Evolutionary conservation across 92 coral and sea anemone species (phyloP), one percentile per base, ranked within the genome.

Genomic region (Palythoa grandis): DNA sequence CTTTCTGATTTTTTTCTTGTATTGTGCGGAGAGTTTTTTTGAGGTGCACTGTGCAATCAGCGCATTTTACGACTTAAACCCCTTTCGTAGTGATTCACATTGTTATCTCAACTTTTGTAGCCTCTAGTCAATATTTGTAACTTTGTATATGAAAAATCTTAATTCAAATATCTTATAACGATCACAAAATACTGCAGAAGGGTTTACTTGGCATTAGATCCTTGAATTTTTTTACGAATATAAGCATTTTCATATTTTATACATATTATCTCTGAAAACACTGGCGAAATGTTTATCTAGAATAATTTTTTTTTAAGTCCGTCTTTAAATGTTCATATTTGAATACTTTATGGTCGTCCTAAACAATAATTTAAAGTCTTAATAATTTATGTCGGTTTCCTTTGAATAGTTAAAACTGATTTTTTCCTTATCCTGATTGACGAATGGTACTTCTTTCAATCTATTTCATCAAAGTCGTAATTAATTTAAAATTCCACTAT

Each of bases 311-410:
- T 71, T 38, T 17, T 6, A 17, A 63, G 69, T 20, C 1, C 9
- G 17, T 58, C n/a, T 15, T 58, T 17, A 63, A 63, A 63, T n/a
- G 69, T 6, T n/a, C 47, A 29, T 29, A 29, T 1, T 29, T 29
- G 35, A 29, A 29, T 29, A 0, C 35, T 29, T 29, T 29, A 29
- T 0, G 35, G 35, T 29, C 35, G 1, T 0, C 35, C 35, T 29
- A 29, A 29, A 29, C 35, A 29, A 52, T 35, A 23, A 25, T n/a
- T 53, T 76, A 76, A 69, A 76, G 3, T 16, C 40, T 76, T 54
- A 76, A 76, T 76, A 53, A 76, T 76, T 53, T 54, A 54, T 53
- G n/a, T 25, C 24, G 66, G 68, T 25, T 25, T 13, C 50, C 63
- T 76, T 50, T 47, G 1, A 11, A 35, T 25, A 54, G 29, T 47